phyloP scores from a whole-genome alignment of 2,888 invertebrate species.

The Erannis defoliaria region DNA sequence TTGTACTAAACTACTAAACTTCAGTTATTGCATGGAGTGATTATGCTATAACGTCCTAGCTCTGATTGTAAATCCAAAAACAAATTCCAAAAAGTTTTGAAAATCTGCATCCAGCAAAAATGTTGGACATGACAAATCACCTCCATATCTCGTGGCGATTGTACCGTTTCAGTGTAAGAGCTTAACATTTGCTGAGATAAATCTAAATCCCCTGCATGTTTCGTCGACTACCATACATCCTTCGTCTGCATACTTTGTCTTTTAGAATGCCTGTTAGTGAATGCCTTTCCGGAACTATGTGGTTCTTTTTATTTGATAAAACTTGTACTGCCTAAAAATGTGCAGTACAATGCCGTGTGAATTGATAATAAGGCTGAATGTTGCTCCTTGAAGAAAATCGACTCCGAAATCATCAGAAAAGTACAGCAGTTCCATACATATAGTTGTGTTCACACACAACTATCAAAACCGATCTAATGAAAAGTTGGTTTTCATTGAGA shows the following conservation, averaged over 20 bases:
- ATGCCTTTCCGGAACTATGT: constrained; percentile 12
- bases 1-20: too few species aligned
- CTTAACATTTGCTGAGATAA: constrained; percentile 40
- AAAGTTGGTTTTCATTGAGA: too few species aligned
- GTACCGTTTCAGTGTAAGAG: constrained; percentile 32
- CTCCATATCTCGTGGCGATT: constrained; percentile 30
- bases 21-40: too few species aligned
- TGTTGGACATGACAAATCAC: constrained; percentile 34
- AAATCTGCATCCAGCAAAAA: constrained; percentile 26
- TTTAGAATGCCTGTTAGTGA: constrained; percentile 47
- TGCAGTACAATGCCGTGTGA: too few species aligned
- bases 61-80: not conserved
- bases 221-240: constrained; percentile 56
- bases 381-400: too few species aligned
- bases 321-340: too few species aligned
- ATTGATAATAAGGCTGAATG: too few species aligned
- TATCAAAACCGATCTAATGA: too few species aligned
- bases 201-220: constrained; percentile 48
- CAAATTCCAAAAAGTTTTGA: constrained; percentile 9
- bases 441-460: too few species aligned
- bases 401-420: too few species aligned
- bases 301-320: constrained; percentile 2
- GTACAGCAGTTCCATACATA: too few species aligned
- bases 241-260: constrained; percentile 59
- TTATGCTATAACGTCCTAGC: too few species aligned